These are phyloP conservation scores for Phaenicophaeus curvirostris DNA, from an alignment of 2,797 vertebrate genomes.

Conservation along the genomic window DNA sequence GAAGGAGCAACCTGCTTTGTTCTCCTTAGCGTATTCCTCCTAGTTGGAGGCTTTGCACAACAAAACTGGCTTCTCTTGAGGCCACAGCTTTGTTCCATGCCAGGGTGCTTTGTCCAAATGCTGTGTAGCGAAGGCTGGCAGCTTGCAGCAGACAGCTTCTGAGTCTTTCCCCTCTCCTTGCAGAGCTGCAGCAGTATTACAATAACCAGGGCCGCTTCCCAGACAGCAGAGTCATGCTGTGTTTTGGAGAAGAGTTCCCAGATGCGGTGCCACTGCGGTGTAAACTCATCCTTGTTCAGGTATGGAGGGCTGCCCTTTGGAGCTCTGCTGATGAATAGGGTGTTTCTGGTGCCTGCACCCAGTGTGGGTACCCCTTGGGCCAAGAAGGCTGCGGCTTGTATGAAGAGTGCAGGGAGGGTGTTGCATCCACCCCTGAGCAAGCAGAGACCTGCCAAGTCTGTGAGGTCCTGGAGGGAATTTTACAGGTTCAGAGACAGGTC, in stretches of 20 bases:
- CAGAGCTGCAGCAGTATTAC: slow-evolving; percentile 91
- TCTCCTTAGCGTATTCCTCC: background rate
- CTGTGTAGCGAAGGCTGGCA: background rate
- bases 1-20: background rate
- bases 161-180: background rate
- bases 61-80: background rate
- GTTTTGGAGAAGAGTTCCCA: slow-evolving; percentile 95
- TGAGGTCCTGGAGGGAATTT: background rate
- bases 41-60: background rate
- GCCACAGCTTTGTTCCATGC: accelerated
- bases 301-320: slow-evolving; percentile 26
- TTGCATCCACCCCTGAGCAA: background rate
- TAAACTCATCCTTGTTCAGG: slow-evolving; percentile 97
- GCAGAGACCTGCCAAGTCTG: too few relatives aligned
- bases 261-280: slow-evolving; percentile 82
- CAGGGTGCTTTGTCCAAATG: background rate
- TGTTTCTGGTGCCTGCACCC: background rate
- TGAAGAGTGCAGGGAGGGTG: background rate
- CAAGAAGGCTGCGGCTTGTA: background rate
- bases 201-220: slow-evolving; percentile 86
- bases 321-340: background rate
- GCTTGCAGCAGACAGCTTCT: background rate
- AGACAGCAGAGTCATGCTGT: slow-evolving; percentile 87
- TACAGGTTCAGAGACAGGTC: too few relatives aligned
- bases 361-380: background rate